Percentiles rank a stretch among this genome's conserved stretches.
phyloP scores from a whole-genome alignment of 2,888 invertebrate genomes.

The Cheilosia vulpina region DNA sequence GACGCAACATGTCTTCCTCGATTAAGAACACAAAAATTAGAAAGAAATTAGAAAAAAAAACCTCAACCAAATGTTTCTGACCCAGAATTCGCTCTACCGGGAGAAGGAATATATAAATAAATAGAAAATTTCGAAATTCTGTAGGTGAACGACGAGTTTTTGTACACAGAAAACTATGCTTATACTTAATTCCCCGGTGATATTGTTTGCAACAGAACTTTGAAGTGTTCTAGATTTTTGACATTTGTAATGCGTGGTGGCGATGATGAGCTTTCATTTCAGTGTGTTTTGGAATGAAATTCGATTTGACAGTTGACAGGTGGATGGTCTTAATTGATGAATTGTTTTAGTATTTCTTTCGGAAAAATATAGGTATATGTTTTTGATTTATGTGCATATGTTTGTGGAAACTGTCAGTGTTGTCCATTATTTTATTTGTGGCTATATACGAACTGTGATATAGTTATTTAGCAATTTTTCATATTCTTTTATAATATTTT shows the following conservation, averaged over 20 bases:
- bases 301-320: slow-evolving; percentile 53
- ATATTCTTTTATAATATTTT: no score
- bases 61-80: slow-evolving; percentile 17
- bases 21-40: slow-evolving; percentile 38
- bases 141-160: slow-evolving; percentile 20
- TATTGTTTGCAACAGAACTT: slow-evolving; percentile 28
- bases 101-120: slow-evolving; percentile 34
- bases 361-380: background rate
- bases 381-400: background rate
- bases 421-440: no score
- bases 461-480: no score
- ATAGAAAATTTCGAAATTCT: slow-evolving; percentile 36
- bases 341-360: slow-evolving; percentile 8
- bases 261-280: slow-evolving; percentile 37
- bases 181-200: slow-evolving; percentile 26
- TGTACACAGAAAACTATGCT: slow-evolving; percentile 22
- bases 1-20: slow-evolving; percentile 35
- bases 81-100: slow-evolving; percentile 42
- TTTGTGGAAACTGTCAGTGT: background rate
- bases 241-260: slow-evolving; percentile 35
- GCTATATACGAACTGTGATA: no score
- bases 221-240: slow-evolving; percentile 48
- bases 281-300: slow-evolving; percentile 29
- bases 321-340: slow-evolving; percentile 42
- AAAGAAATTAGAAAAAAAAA: background rate